phyloP scores from a whole-genome alignment of 2,113 vertebrate species.

The Vidua chalybeata region DNA sequence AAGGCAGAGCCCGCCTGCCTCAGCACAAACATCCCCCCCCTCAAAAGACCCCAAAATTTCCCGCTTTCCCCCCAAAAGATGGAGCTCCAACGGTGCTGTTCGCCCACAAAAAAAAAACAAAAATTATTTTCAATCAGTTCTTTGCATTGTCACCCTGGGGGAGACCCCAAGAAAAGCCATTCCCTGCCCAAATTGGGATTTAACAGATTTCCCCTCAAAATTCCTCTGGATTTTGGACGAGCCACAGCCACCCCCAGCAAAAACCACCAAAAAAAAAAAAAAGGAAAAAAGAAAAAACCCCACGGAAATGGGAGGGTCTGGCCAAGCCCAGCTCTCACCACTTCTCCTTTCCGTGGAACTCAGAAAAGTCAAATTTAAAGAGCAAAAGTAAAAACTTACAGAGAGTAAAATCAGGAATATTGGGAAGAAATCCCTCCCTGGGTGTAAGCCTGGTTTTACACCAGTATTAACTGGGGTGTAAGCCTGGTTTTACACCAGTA shows the following conservation, averaged over 20 bases:
- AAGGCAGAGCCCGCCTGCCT: background rate
- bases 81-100: background rate
- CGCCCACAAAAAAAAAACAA: background rate
- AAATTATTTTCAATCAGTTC: background rate
- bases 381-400: background rate
- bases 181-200: background rate
- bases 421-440: background rate
- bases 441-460: too few species aligned
- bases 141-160: background rate
- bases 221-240: background rate
- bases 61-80: background rate
- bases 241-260: background rate
- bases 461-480: too few species aligned
- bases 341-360: background rate
- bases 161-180: background rate
- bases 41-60: rapidly evolving
- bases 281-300: background rate
- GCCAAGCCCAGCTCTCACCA: background rate
- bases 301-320: background rate
- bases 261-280: background rate
- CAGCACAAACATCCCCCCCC: too few species aligned
- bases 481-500: too few species aligned
- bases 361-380: background rate
- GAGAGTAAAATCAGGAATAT: background rate
- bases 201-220: rapidly evolving